Evolutionary conservation across 1,140 invertebrate genomes (phyloP).

Genomic region (Lamellibrachia luymesi): DNA sequence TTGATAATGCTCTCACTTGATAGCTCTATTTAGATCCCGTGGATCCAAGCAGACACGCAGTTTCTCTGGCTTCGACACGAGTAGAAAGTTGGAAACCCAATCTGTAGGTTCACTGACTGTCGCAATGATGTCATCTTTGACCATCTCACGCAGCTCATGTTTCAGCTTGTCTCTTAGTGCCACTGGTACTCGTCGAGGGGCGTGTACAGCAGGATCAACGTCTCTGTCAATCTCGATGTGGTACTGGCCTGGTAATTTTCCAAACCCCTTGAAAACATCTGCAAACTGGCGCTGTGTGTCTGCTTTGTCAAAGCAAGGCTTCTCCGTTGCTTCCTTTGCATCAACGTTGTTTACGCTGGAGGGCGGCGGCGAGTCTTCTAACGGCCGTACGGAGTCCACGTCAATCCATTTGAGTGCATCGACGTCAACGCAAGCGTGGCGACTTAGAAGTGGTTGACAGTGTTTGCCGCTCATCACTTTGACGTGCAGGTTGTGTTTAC

Average conservation of each 20-base stretch:
- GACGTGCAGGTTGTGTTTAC: no score
- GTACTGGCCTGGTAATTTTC: constrained; percentile 30
- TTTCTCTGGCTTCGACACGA: constrained; percentile 32
- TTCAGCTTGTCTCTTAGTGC: constrained; percentile 39
- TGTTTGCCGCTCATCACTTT: no score
- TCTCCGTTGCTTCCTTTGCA: no score
- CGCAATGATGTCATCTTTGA: constrained; percentile 37
- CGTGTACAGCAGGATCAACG: constrained; percentile 33
- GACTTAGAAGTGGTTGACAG: no score
- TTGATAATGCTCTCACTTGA: not conserved
- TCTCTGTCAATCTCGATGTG: constrained; percentile 35
- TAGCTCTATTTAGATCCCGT: constrained; percentile 11
- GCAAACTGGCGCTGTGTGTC: constrained; percentile 19
- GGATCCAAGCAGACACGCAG: constrained; percentile 35
- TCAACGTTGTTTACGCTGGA: no score
- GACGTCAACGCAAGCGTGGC: no score
- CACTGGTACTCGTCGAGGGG: constrained; percentile 43
- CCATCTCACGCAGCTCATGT: constrained; percentile 30
- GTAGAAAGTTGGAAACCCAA: constrained; percentile 23
- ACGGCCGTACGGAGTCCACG: no score
- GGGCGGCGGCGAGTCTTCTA: no score
- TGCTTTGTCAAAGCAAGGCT: constrained; percentile 20
- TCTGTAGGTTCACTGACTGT: constrained; percentile 43
- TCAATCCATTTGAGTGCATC: no score
- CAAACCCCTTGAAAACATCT: constrained; percentile 32